Evolutionary conservation across 2,888 invertebrate species (phyloP), one percentile per base, ranked within the genome.

Genomic region (Protophormia terraenovae): DNA sequence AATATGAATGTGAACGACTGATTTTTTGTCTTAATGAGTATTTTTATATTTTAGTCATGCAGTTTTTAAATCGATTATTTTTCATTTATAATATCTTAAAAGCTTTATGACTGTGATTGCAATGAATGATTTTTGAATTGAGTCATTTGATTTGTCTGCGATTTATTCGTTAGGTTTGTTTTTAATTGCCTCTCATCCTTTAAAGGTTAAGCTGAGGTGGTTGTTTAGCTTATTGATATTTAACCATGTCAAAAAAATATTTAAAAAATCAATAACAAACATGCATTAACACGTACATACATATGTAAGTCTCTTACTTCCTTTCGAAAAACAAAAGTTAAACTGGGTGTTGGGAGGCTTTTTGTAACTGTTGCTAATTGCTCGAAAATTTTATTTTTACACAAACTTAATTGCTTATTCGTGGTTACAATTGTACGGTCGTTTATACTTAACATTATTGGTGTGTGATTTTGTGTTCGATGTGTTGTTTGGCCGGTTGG

Each of bases 351-450:
- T 60, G 19, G 29, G 50, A 50, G 67, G n/a, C n/a, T 62, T 47
- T 53, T 81, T 78, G 53, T 81, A 81, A 84, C 72, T 84, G 77
- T 83, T 80, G 80, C 79, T 83, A 84, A 81, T 86, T 83, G 83
- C 84, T 67, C 16, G 58, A 77, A 58, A 73, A 58, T 53, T 67
- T 58, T 80, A 64, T 71, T 82, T 76, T 71, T 71, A 71, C 27
- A 82, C 76, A 82, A 69, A 60, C 47, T 47, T 47, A 81, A 81
- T 73, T 80, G 72, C 29, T 77, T 80, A 64, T 62, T 84, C 55
- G 73, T 71, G 72, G 83, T 73, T 76, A n/a, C 53, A 71, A 29
- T 71, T 22, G 60, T 62, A 38, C 32, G 8, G 58, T 47, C 47
- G 58, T 12, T 64, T 14, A 32, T 16, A 38, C 14, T 47, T 29